These are phyloP conservation scores for Patiria miniata DNA, from an alignment of 35 echinoderm and acorn worm genomes.

Conservation along the genomic window DNA sequence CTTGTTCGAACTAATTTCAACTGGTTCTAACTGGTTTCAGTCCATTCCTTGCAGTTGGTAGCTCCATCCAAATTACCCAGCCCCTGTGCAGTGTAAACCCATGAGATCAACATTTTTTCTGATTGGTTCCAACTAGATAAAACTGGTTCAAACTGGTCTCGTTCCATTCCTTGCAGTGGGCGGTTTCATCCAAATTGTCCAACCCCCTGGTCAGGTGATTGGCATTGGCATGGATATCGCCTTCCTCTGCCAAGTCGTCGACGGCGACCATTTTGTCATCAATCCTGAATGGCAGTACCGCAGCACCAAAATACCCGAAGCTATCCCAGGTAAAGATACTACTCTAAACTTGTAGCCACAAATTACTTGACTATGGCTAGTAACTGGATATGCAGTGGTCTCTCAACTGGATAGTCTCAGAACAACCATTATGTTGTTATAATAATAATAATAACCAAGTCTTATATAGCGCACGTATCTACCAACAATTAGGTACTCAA, in stretches of 20 bases:
- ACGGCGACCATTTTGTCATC: constrained; percentile 77
- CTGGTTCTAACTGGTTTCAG: too few relatives aligned
- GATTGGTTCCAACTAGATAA: not conserved
- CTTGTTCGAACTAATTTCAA: too few relatives aligned
- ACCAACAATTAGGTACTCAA: too few relatives aligned
- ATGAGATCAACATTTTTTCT: too few relatives aligned
- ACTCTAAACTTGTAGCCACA: too few relatives aligned
- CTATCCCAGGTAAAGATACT: not conserved
- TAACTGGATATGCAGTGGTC: too few relatives aligned
- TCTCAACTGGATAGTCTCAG: too few relatives aligned
- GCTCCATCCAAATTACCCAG: constrained; percentile 56
- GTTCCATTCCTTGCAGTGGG: constrained; percentile 27
- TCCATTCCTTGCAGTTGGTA: constrained; percentile 37
- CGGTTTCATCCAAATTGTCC: constrained; percentile 62
- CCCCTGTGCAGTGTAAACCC: not conserved
- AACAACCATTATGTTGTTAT: too few relatives aligned
- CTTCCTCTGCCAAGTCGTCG: constrained; percentile 52
- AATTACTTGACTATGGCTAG: too few relatives aligned
- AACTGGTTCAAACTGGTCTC: not conserved
- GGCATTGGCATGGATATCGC: constrained; percentile 43
- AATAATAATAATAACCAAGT: too few relatives aligned
- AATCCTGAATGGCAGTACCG: constrained; percentile 68
- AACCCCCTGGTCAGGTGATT: constrained; percentile 14
- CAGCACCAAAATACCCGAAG: constrained; percentile 10
- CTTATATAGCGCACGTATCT: too few relatives aligned